Evolutionary conservation across 2,888 invertebrate species (phyloP).

Genomic region (Calliopum simillimum): DNA sequence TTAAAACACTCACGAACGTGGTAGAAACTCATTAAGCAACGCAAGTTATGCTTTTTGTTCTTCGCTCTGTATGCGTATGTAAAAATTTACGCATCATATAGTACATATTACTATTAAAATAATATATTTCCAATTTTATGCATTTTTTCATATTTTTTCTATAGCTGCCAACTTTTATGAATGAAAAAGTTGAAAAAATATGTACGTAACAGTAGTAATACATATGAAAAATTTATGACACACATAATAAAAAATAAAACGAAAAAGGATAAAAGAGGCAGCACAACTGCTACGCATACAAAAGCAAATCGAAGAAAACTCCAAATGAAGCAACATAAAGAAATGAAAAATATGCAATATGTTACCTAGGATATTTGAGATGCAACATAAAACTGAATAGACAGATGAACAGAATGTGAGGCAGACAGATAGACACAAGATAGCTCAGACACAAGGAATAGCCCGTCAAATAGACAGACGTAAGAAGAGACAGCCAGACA

Average conservation of each 20-base stretch:
- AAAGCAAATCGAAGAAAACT: neutral
- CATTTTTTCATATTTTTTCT: too few species aligned
- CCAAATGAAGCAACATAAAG: neutral
- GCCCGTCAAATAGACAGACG: neutral
- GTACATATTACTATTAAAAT: too few species aligned
- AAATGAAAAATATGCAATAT: conserved; percentile 14
- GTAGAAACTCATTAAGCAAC: too few species aligned
- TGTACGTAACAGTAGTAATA: neutral
- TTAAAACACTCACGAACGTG: too few species aligned
- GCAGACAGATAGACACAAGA: neutral
- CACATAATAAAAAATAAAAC: neutral
- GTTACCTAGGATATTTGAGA: conserved; percentile 25
- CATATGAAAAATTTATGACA: conserved; percentile 10
- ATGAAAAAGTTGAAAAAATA: too few species aligned
- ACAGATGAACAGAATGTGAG: conserved; percentile 36
- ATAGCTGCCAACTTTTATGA: too few species aligned
- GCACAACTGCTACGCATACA: conserved; percentile 4
- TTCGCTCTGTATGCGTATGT: too few species aligned
- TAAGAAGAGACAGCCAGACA: neutral
- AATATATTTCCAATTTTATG: too few species aligned
- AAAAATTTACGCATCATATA: too few species aligned
- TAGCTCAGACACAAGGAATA: neutral
- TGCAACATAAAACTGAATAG: conserved; percentile 47
- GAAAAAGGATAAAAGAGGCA: neutral
- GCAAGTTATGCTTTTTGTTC: too few species aligned